Evolutionary conservation across 2,113 vertebrate genomes (phyloP).

Genomic region (Cebus imitator): DNA sequence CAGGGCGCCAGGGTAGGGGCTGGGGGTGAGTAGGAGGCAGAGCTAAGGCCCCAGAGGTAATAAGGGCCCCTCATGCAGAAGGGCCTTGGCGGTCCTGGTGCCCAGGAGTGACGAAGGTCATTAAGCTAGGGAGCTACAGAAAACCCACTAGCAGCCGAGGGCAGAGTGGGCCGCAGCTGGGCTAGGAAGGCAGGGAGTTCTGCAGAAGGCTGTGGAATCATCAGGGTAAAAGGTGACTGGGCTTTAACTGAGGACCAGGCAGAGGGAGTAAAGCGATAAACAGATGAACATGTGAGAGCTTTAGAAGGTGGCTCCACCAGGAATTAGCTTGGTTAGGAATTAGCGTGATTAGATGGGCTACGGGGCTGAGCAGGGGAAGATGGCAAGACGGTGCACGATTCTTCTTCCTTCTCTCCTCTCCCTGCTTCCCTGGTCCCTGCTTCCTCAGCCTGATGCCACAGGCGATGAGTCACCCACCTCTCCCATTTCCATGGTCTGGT

Average conservation of each 20-base stretch:
- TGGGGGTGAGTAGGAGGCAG: neutral
- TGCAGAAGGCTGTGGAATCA: neutral
- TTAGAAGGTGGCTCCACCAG: neutral
- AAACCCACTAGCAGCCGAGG: neutral
- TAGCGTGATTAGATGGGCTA: neutral
- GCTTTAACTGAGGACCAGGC: neutral
- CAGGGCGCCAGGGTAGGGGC: no score
- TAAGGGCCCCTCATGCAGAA: neutral
- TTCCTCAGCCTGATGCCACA: neutral
- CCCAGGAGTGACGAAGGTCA: neutral
- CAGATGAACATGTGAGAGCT: neutral
- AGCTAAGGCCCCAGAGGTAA: neutral
- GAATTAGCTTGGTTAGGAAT: neutral
- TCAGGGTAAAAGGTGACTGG: neutral
- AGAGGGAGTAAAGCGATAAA: neutral
- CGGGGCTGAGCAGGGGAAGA: no score
- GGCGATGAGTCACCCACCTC: neutral
- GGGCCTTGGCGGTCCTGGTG: neutral
- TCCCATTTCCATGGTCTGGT: neutral
- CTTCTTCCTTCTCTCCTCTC: neutral
- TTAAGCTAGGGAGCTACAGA: neutral
- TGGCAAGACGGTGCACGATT: neutral
- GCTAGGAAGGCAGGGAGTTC: neutral
- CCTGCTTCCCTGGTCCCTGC: neutral
- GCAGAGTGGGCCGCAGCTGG: accelerated